A percentile compares a stretch with the other conserved stretches of the same genome.
Evolutionary conservation across 2,113 vertebrate species (phyloP).

Genomic region (Mormoops blainvillei): DNA sequence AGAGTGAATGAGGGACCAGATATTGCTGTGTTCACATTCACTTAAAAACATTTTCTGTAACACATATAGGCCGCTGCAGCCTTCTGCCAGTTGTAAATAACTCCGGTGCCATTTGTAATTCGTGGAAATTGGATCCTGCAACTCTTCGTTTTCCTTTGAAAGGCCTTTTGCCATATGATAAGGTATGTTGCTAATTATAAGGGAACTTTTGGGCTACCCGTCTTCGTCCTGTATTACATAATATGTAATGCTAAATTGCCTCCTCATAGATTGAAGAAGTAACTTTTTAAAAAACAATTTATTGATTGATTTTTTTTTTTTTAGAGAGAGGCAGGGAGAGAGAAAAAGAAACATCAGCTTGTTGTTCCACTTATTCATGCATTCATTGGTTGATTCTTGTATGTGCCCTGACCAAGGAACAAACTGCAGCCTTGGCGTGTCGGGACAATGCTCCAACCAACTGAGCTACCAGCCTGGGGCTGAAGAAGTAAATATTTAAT

Average conservation of each 20-base stretch:
- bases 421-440: not conserved
- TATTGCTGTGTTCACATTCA: slow-evolving; percentile 9
- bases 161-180: slow-evolving; percentile 97
- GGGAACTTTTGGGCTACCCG: not conserved
- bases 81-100: slow-evolving; percentile 98
- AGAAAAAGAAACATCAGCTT: not conserved
- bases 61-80: slow-evolving; percentile 90
- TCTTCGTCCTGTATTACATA: not conserved
- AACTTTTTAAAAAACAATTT: not conserved
- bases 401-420: not conserved
- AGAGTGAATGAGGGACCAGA: not conserved
- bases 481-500: not conserved
- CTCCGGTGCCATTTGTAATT: slow-evolving; percentile 98
- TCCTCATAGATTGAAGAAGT: not conserved
- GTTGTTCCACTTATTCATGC: not conserved
- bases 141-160: slow-evolving; percentile 95
- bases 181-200: slow-evolving; percentile 81
- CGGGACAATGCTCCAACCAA: not conserved
- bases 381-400: not conserved
- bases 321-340: not conserved
- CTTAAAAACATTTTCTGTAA: slow-evolving; percentile 63
- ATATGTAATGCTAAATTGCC: not conserved
- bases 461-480: not conserved
- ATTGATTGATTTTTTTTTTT: not conserved
- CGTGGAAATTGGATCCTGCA: slow-evolving; percentile 97